phyloP scores from a whole-genome alignment of 2,888 invertebrate genomes.

The Epistrophella euchroma region DNA sequence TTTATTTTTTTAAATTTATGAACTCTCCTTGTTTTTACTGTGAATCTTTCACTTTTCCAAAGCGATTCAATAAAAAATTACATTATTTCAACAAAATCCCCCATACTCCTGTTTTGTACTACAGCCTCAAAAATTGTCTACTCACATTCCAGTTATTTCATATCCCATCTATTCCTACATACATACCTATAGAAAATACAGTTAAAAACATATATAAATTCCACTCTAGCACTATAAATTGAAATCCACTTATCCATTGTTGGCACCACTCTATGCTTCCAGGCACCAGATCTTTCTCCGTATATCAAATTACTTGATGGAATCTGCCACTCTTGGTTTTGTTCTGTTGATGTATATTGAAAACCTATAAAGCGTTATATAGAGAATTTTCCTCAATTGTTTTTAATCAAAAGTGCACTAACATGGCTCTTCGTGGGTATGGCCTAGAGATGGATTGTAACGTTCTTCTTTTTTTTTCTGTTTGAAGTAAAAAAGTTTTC shows the following conservation, averaged over 20 bases:
- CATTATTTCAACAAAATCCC: background rate
- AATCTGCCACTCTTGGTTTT: constrained; percentile 46
- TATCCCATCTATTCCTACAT: background rate
- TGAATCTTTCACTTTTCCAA: background rate
- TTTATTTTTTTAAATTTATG: background rate
- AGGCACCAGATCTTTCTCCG: background rate
- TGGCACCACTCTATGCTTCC: constrained; percentile 26
- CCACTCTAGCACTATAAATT: constrained; percentile 51
- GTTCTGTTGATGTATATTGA: constrained; percentile 1
- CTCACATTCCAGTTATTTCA: constrained; percentile 1
- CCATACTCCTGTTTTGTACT: background rate
- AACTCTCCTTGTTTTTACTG: background rate
- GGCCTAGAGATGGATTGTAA: constrained; percentile 37
- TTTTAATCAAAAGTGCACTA: constrained; percentile 57
- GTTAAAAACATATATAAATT: constrained; percentile 51
- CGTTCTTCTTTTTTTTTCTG: background rate
- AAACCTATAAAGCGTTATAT: background rate
- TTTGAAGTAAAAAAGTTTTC: background rate
- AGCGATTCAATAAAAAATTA: background rate
- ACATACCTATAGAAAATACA: background rate
- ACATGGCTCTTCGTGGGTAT: background rate
- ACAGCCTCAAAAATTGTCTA: constrained; percentile 4
- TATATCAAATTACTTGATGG: constrained; percentile 61
- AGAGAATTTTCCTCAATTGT: constrained; percentile 50
- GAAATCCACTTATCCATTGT: constrained; percentile 65